phyloP scores from a whole-genome alignment of 2,113 vertebrate species.

The Pseudonaja textilis region DNA sequence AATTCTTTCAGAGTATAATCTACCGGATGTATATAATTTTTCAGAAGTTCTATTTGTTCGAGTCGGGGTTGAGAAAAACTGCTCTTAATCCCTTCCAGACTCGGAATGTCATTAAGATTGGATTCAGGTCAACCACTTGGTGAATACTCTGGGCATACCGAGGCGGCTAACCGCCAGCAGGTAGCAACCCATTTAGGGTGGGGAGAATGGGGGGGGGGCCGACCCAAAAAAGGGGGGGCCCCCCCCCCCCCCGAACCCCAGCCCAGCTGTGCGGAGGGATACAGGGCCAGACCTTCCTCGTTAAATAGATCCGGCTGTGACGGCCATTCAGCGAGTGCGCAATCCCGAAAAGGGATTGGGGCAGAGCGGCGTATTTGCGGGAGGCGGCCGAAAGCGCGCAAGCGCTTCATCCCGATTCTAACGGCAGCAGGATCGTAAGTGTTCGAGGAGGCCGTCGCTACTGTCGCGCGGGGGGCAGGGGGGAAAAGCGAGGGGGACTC shows the following conservation, averaged over 20 bases:
- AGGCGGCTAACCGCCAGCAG: background rate
- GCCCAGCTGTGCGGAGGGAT: conserved; percentile 13
- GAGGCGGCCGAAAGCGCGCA: background rate
- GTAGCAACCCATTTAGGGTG: too few relatives aligned
- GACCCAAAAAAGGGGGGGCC: too few relatives aligned
- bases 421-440: background rate
- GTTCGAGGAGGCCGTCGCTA: too few relatives aligned
- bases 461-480: background rate
- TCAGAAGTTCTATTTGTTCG: background rate
- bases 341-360: background rate
- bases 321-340: conserved; percentile 10
- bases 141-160: background rate
- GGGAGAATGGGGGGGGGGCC: too few relatives aligned
- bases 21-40: background rate
- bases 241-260: background rate
- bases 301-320: background rate
- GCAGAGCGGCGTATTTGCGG: background rate
- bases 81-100: background rate
- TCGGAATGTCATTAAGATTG: background rate
- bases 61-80: background rate
- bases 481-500: background rate
- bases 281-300: background rate
- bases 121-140: background rate
- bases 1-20: background rate
- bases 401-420: background rate